A percentile compares a stretch with the other conserved stretches of the same genome.
Evolutionary conservation across 2,797 vertebrate genomes (phyloP).

Genomic region (Taenioides sp.): DNA sequence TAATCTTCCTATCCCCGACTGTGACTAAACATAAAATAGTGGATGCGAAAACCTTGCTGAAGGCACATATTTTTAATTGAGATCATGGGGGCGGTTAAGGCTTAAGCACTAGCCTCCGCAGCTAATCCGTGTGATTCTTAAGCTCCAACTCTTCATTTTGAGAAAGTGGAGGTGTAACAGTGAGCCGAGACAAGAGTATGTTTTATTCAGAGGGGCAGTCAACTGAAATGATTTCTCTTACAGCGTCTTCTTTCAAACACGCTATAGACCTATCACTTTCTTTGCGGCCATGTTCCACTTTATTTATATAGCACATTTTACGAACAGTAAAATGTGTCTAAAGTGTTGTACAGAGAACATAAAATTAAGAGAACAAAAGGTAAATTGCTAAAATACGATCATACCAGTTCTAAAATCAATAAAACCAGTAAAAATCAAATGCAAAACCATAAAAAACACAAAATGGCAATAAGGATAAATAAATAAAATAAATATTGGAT

Average conservation of each 20-base stretch:
- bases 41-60: slow-evolving; percentile 48
- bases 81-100: slow-evolving; percentile 40
- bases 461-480: too few relatives aligned
- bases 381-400: too few relatives aligned
- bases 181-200: slow-evolving; percentile 33
- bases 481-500: background rate
- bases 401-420: too few relatives aligned
- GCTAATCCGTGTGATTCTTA: slow-evolving; percentile 53
- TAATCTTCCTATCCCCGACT: background rate
- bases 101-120: slow-evolving; percentile 40
- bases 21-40: slow-evolving; percentile 4
- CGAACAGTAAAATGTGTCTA: too few relatives aligned
- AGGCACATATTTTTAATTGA: slow-evolving; percentile 56
- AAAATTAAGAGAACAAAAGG: too few relatives aligned
- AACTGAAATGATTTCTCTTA: slow-evolving; percentile 46
- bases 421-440: too few relatives aligned
- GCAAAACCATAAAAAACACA: too few relatives aligned
- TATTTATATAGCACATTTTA: too few relatives aligned
- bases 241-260: slow-evolving; percentile 40
- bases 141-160: slow-evolving; percentile 45
- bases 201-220: slow-evolving; percentile 54
- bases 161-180: slow-evolving; percentile 56
- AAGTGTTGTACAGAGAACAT: too few relatives aligned
- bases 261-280: background rate
- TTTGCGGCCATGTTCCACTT: background rate